Base-by-base conservation (phyloP, 1,140 invertebrate species). In the Sycophila sp. region DNA sequence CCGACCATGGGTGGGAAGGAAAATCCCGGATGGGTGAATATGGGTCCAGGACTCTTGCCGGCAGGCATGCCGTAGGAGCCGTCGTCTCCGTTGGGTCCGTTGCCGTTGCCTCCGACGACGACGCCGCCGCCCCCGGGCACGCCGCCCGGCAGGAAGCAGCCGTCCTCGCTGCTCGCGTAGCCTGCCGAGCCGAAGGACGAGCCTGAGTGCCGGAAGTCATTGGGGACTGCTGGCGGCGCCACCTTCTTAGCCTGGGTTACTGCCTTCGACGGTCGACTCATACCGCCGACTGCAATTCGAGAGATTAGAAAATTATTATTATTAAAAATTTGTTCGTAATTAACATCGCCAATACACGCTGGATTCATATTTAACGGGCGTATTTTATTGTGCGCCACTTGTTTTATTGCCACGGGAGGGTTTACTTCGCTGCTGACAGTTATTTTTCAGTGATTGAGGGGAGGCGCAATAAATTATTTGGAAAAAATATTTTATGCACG, bases 191-290 rank as follows among this genome's bases (percentile, higher is more conserved):
- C 91, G 81, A 92, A 93, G 73, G 90, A 91, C 78, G 90, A 91
- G 59, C 91, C 91, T 3, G 91, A 93, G 81, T 93, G 91, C 55
- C 92, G 87, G 86, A 92, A 90, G 81, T 92, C 90, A 75, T 93
- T 92, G 0, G 93, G 93, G 32, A 94, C 93, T 6, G 92, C 91
- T 4, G 93, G 93, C 60, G 93, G 93, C 42, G 93, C 91, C 78
- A 94, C 93, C 86, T 94, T 93, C 86, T 94, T 94, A 67, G 90
- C 91, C 79, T 92, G 92, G 78, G 91, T 90, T 78, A 91, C 89
- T 79, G 90, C 89, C 89, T 91, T 93, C 78, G 89, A 90, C 73
- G 89, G 91, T 87, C 93, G 91, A 82, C 91, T 93, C 91, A 94
- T 93, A 75, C 93, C 93, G 86, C 92, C 91, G 87, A 93, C 92